Evolutionary conservation across 2,797 vertebrate genomes (phyloP).

Genomic region (Sitta carolinensis): DNA sequence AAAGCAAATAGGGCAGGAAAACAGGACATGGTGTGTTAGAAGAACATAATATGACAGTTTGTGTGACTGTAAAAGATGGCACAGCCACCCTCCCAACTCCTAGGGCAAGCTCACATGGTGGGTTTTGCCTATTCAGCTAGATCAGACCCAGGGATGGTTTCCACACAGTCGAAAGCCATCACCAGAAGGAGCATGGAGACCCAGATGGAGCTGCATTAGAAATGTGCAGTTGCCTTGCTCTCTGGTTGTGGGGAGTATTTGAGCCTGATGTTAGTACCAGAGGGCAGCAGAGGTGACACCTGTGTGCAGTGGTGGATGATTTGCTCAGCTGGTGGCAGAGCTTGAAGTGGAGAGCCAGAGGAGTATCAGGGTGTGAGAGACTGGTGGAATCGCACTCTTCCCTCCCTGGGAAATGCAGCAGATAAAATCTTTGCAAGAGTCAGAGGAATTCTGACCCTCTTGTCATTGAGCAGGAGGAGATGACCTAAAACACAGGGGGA

Average conservation of each 20-base stretch:
- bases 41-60: background rate
- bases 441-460: background rate
- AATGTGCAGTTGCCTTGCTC: background rate
- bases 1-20: background rate
- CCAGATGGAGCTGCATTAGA: background rate
- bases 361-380: background rate
- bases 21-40: rapidly evolving
- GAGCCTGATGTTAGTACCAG: rapidly evolving
- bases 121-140: background rate
- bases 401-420: background rate
- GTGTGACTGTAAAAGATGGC: too few species aligned
- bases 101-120: background rate
- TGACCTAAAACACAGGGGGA: background rate
- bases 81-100: rapidly evolving
- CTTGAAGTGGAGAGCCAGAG: background rate
- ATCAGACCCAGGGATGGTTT: rapidly evolving
- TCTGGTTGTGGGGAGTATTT: background rate
- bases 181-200: background rate
- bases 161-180: rapidly evolving
- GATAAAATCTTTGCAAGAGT: background rate
- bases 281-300: background rate
- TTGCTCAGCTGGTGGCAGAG: background rate
- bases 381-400: rapidly evolving
- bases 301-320: too few species aligned
- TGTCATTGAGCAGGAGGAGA: background rate